A percentile compares a stretch with the other conserved stretches of the same genome.
Conservation (phyloP, 1,140 invertebrate genomes). For the Drosophila saltans region DNA sequence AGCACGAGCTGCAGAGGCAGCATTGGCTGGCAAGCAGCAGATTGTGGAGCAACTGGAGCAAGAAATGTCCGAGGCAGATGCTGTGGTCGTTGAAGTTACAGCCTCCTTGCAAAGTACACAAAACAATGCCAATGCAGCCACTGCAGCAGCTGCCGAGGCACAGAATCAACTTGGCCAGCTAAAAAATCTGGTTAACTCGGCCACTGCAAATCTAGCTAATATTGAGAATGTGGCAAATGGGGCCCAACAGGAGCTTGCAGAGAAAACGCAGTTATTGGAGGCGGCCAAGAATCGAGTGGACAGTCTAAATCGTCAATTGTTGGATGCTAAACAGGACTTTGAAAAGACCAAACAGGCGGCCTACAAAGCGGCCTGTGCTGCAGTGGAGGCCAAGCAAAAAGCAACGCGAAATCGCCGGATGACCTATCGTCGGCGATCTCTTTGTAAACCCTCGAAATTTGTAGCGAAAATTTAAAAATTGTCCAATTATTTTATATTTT, state of each 20-base stretch:
- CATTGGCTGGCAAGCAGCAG: constrained; percentile 86
- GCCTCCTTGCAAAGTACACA: constrained; percentile 86
- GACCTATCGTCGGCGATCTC: background rate
- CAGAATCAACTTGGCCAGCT: constrained; percentile 84
- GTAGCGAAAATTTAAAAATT: background rate
- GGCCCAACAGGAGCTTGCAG: constrained; percentile 85
- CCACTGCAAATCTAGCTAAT: constrained; percentile 85
- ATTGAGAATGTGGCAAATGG: constrained; percentile 85
- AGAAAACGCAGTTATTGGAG: constrained; percentile 87
- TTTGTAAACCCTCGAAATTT: constrained; percentile 14
- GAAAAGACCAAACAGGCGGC: constrained; percentile 87
- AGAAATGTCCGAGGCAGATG: constrained; percentile 86
- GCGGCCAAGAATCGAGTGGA: constrained; percentile 86
- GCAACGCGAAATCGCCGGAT: constrained; percentile 37
- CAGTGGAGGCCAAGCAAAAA: constrained; percentile 85
- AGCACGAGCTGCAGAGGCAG: constrained; percentile 87
- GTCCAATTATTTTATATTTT: background rate
- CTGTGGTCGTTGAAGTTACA: constrained; percentile 86
- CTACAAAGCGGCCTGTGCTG: constrained; percentile 86
- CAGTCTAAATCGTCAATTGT: constrained; percentile 85
- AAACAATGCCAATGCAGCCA: constrained; percentile 85
- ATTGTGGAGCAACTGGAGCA: constrained; percentile 86
- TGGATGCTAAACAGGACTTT: constrained; percentile 85
- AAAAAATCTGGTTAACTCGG: constrained; percentile 83
- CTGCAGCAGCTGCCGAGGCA: constrained; percentile 85